Percentiles rank a stretch among this genome's conserved stretches.
Evolutionary conservation across 53 echinoderm and acorn worm genomes (phyloP).

Genomic region (Holothuria leucospilota): DNA sequence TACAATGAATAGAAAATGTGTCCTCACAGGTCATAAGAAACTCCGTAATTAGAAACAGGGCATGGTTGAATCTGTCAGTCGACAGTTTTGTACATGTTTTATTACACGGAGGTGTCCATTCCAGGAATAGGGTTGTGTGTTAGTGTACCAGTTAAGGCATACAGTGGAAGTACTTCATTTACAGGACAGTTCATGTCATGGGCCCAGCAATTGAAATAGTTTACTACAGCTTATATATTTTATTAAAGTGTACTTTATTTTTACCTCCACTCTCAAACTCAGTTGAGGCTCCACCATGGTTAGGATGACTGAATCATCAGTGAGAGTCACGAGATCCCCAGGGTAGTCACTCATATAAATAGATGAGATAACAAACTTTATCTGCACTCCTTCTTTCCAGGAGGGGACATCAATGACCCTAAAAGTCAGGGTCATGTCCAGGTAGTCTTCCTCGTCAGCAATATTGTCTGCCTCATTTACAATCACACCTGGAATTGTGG

Average conservation of each 20-base stretch:
- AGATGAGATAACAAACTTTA: conserved; percentile 68
- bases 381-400: conserved; percentile 64
- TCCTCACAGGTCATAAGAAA: too few relatives aligned
- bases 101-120: too few relatives aligned
- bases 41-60: too few relatives aligned
- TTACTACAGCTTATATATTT: too few relatives aligned
- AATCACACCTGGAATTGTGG: conserved; percentile 59
- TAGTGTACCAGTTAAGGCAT: too few relatives aligned
- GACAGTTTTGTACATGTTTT: too few relatives aligned
- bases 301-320: conserved; percentile 53
- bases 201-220: too few relatives aligned
- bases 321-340: conserved; percentile 39
- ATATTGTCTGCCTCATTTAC: conserved; percentile 80
- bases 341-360: conserved; percentile 69
- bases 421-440: conserved; percentile 58
- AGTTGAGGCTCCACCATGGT: conserved; percentile 76
- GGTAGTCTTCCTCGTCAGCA: conserved; percentile 57
- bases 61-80: too few relatives aligned
- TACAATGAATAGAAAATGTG: too few relatives aligned
- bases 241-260: background rate
- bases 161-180: too few relatives aligned
- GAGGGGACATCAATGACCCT: conserved; percentile 63
- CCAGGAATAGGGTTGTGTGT: too few relatives aligned
- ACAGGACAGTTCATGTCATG: too few relatives aligned
- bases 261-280: conserved; percentile 75